phyloP scores from a whole-genome alignment of 1,140 invertebrate species.

The Thaumetopoea pityocampa region DNA sequence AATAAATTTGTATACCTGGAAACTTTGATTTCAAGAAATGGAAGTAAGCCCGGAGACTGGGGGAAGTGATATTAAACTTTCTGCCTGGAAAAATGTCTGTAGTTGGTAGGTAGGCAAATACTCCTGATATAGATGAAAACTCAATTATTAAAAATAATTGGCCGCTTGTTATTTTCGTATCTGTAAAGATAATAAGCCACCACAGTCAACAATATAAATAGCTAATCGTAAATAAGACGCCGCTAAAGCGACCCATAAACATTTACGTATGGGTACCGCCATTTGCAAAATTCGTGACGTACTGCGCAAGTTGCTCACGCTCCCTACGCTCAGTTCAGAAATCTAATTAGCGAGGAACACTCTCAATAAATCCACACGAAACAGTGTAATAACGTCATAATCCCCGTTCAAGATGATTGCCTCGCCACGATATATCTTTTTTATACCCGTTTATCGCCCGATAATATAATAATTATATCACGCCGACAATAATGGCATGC shows the following conservation, averaged over 20 bases:
- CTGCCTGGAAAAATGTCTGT: no score
- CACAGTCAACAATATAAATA: no score
- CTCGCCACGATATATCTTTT: constrained; percentile 64
- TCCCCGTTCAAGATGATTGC: constrained; percentile 59
- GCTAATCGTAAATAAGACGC: no score
- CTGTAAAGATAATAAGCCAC: no score
- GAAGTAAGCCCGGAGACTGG: no score
- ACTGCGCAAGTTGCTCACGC: constrained; percentile 22
- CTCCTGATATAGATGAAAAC: not conserved
- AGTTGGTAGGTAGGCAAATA: not conserved
- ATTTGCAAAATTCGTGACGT: constrained; percentile 35
- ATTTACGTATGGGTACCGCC: not conserved
- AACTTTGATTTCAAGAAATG: no score
- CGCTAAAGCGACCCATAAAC: no score
- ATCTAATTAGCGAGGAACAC: constrained; percentile 56
- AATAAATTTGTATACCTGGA: no score
- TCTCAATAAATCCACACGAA: constrained; percentile 60
- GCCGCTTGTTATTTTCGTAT: no score
- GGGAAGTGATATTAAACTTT: no score
- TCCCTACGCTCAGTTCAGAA: constrained; percentile 36
- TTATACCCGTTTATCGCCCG: constrained; percentile 70
- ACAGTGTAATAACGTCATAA: constrained; percentile 62
- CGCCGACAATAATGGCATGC: constrained; percentile 71
- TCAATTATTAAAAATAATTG: not conserved
- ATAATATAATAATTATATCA: constrained; percentile 75